phyloP scores from a whole-genome alignment of 2,113 vertebrate species.

The Xenopus borealis region DNA sequence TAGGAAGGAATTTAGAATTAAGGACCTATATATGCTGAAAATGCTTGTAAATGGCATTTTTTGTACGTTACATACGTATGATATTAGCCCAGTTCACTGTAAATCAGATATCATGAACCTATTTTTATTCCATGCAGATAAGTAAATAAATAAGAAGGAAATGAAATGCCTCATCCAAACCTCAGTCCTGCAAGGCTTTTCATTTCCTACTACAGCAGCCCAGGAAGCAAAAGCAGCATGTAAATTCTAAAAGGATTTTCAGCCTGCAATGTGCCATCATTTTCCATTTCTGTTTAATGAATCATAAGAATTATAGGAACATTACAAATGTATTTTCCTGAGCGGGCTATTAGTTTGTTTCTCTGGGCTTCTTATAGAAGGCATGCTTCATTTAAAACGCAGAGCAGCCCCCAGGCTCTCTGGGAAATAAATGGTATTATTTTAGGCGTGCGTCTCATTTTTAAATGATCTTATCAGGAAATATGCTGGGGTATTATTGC shows the following conservation, averaged over 20 bases:
- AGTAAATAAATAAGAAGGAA: too few relatives aligned
- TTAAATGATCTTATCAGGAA: conserved; percentile 77
- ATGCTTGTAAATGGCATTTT: too few relatives aligned
- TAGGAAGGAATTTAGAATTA: too few relatives aligned
- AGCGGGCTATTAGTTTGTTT: conserved; percentile 99
- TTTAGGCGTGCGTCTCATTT: conserved; percentile 84
- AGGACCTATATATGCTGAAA: too few relatives aligned
- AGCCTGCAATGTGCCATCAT: conserved; percentile 86
- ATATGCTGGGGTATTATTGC: conserved; percentile 67
- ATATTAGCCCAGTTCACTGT: too few relatives aligned
- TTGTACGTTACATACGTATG: too few relatives aligned
- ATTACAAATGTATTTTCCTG: conserved; percentile 94
- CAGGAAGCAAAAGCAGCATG: conserved; percentile 75
- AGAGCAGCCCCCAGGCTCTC: conserved; percentile 81
- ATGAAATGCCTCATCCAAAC: neutral
- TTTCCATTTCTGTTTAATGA: conserved; percentile 99
- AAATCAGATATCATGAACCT: too few relatives aligned
- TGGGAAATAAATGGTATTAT: conserved; percentile 91
- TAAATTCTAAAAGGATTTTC: conserved; percentile 81
- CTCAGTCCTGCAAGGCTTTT: neutral
- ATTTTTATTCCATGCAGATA: too few relatives aligned
- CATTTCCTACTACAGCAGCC: conserved; percentile 7
- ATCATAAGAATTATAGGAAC: conserved; percentile 99
- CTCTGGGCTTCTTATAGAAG: conserved; percentile 98
- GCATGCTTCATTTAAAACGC: conserved; percentile 87